Evolutionary conservation across 23 tunicate species (phyloP).

Genomic region (Diplosoma virens): DNA sequence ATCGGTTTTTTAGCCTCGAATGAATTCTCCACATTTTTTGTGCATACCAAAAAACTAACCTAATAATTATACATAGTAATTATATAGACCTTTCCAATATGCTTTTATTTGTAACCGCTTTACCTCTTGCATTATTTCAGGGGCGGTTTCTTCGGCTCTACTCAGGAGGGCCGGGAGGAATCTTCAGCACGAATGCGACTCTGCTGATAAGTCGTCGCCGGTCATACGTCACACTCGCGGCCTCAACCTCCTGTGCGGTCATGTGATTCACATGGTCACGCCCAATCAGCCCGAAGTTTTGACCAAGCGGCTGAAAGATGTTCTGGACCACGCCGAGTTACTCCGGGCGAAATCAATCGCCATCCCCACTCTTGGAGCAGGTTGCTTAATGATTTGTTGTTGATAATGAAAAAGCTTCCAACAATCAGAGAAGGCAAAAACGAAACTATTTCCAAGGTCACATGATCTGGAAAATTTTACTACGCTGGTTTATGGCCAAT

Average conservation of each 20-base stretch:
- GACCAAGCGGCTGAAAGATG: conserved; percentile 14
- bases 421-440: neutral
- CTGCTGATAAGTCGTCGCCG: neutral
- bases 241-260: conserved; percentile 30
- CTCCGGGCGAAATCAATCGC: conserved; percentile 39
- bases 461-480: too few relatives aligned
- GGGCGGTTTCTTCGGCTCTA: conserved; percentile 38
- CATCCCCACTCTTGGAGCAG: conserved; percentile 51
- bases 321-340: conserved; percentile 44
- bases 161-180: conserved; percentile 22
- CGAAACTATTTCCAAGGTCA: neutral
- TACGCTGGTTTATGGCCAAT: too few relatives aligned
- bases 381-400: conserved; percentile 2
- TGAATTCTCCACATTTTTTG: too few relatives aligned
- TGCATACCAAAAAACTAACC: too few relatives aligned
- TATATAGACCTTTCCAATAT: too few relatives aligned
- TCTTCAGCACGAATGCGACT: conserved; percentile 27
- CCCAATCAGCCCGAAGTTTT: conserved; percentile 12
- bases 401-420: neutral
- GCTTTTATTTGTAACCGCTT: too few relatives aligned
- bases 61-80: too few relatives aligned
- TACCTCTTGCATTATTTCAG: too few relatives aligned
- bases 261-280: conserved; percentile 50
- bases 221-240: conserved; percentile 22
- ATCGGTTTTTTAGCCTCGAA: too few relatives aligned